Percentiles rank a stretch among this genome's conserved stretches.
phyloP scores from a whole-genome alignment of 2,888 invertebrate genomes.

The Plemyria rubiginata region DNA sequence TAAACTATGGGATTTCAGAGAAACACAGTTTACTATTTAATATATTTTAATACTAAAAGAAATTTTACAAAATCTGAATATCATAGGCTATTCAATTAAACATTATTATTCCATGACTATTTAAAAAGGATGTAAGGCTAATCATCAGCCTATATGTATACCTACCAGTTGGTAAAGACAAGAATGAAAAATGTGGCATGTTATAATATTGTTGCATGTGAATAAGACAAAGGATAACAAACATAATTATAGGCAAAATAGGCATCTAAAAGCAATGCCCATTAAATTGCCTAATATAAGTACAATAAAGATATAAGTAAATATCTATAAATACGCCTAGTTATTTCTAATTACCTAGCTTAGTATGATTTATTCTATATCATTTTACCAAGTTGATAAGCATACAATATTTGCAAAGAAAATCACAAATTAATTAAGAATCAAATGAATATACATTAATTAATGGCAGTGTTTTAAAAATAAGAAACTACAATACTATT shows the following conservation, averaged over 20 bases:
- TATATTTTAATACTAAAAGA: slow-evolving; percentile 21
- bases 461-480: slow-evolving; percentile 42
- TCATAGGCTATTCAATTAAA: slow-evolving; percentile 44
- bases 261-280: slow-evolving; percentile 31
- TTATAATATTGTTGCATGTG: not conserved
- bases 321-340: slow-evolving; percentile 10
- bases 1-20: not conserved
- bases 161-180: slow-evolving; percentile 2
- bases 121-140: not conserved
- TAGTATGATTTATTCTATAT: slow-evolving; percentile 3
- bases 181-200: too few relatives aligned
- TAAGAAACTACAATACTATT: slow-evolving; percentile 8
- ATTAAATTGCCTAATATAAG: slow-evolving; percentile 5
- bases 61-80: slow-evolving; percentile 45
- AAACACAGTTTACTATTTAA: slow-evolving; percentile 10
- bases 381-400: slow-evolving; percentile 16
- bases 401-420: slow-evolving; percentile 20
- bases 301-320: not conserved
- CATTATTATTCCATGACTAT: slow-evolving; percentile 33
- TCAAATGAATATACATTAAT: slow-evolving; percentile 17
- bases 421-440: slow-evolving; percentile 23
- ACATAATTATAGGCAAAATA: slow-evolving; percentile 16
- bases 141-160: not conserved
- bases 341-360: not conserved
- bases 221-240: slow-evolving; percentile 1